Conservation (phyloP, 2,113 vertebrate species). For the Ammodramus savannarum region DNA sequence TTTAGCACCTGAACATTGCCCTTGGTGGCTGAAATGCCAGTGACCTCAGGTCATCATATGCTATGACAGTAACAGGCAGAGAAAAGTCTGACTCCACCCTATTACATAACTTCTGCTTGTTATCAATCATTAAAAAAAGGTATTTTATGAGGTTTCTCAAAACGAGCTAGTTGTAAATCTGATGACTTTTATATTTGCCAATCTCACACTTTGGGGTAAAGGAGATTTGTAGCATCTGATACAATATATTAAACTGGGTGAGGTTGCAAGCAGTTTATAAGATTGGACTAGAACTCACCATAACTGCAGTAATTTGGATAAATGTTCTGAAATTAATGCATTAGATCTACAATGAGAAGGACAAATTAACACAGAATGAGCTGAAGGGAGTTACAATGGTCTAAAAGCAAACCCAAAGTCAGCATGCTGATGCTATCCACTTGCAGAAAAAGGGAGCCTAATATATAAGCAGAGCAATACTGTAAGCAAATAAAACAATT, state of each 20-base stretch:
- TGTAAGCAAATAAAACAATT: background rate
- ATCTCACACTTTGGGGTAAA: background rate
- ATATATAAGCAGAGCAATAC: background rate
- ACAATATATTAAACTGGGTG: background rate
- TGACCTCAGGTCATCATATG: fast-evolving
- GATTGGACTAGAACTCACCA: background rate
- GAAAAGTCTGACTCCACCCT: background rate
- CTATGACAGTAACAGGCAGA: background rate
- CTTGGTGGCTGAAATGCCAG: background rate
- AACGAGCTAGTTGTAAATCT: background rate
- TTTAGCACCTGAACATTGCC: background rate
- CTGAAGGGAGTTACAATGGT: background rate
- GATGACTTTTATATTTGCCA: background rate
- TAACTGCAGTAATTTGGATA: background rate
- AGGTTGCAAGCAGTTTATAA: background rate
- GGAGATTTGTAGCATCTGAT: background rate
- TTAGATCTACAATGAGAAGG: background rate
- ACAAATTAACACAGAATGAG: background rate
- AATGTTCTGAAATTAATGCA: background rate
- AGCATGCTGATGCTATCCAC: background rate
- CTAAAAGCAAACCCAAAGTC: background rate
- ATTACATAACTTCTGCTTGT: background rate
- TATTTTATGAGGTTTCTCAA: background rate
- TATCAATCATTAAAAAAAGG: background rate
- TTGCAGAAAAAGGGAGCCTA: background rate